phyloP scores from a whole-genome alignment of 2,888 invertebrate species.

The Morpho deidamia region DNA sequence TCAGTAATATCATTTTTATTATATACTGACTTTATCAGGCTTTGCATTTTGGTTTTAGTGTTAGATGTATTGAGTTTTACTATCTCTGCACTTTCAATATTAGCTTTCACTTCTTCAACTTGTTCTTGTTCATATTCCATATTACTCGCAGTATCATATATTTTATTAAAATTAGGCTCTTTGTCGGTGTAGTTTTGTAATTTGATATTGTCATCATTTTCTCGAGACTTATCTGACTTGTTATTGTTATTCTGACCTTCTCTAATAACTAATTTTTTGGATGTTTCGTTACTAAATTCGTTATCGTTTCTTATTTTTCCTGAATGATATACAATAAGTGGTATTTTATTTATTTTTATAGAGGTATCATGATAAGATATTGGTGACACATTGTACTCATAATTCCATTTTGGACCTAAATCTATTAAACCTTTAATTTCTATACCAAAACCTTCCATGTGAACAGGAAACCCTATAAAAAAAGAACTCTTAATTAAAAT shows the following conservation, averaged over 20 bases:
- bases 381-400: conserved; percentile 27
- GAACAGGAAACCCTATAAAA: conserved; percentile 15
- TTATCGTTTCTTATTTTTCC: neutral
- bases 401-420: conserved; percentile 39
- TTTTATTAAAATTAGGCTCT: neutral
- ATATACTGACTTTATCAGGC: neutral
- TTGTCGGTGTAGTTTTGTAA: neutral
- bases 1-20: neutral
- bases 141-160: neutral
- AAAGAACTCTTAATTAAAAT: neutral
- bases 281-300: neutral
- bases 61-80: neutral
- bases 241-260: neutral
- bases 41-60: neutral
- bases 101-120: neutral
- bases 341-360: too few species aligned
- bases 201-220: neutral
- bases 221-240: neutral
- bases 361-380: neutral
- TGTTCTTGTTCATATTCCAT: neutral
- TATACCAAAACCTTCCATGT: conserved; percentile 25
- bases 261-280: neutral
- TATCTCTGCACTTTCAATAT: neutral
- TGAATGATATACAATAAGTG: neutral
- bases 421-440: conserved; percentile 38